These are phyloP conservation scores for Bos indicus DNA, from an alignment of 2,113 vertebrate genomes.

Conservation along the genomic window DNA sequence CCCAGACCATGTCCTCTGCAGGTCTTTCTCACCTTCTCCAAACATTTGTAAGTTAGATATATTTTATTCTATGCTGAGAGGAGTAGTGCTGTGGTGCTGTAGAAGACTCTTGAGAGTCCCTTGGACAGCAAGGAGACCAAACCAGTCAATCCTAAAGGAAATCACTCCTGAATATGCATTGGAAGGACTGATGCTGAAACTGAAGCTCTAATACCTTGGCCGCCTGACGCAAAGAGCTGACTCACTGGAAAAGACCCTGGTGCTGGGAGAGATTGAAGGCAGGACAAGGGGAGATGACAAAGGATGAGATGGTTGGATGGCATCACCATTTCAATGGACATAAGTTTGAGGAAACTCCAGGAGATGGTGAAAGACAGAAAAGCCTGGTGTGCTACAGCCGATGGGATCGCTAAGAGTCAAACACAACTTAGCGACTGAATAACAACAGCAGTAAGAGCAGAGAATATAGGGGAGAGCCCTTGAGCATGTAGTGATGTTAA, in stretches of 20 bases:
- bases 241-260: background rate
- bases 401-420: background rate
- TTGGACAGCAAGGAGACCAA: background rate
- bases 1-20: background rate
- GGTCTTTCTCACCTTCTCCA: background rate
- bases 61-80: background rate
- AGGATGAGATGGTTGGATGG: background rate
- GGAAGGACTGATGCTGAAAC: background rate
- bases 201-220: background rate
- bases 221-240: background rate
- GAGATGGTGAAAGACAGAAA: background rate
- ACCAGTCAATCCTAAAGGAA: background rate
- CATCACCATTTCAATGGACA: background rate
- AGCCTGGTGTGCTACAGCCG: background rate
- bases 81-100: background rate
- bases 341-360: background rate
- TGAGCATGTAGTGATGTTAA: background rate
- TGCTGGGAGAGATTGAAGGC: background rate
- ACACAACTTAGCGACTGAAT: fast-evolving
- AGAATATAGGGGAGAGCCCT: background rate
- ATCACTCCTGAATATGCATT: background rate
- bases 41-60: background rate
- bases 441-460: background rate
- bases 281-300: background rate
- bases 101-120: background rate